Base-by-base conservation (phyloP, 2,113 vertebrate species). In the Zingel zingel region DNA sequence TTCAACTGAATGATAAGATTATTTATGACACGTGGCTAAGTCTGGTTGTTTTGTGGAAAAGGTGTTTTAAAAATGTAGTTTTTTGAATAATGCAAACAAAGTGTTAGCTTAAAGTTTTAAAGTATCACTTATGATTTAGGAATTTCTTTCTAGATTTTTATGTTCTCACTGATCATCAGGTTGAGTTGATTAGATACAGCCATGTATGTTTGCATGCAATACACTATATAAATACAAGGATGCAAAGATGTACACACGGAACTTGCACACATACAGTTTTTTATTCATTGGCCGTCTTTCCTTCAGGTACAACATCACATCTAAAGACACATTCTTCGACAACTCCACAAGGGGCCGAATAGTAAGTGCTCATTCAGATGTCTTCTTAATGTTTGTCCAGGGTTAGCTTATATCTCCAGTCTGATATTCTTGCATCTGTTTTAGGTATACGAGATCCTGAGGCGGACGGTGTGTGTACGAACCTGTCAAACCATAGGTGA, bases 321-420 rank as follows among this genome's bases (percentile, higher is more conserved):
- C 97, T 62, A 98, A 97, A 92, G 97, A 99, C 48, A 97, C 97
- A 0, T 99, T 99, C 96, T 99, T 99, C 83, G 97, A 99, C 92
- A 99, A 96, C 4, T 96, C 97, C 36, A 99, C 97, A 15, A 96
- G 98, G 54, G 98, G 97, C 80, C 93, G 97, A 92, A 99, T 99
- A 90, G 98, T 99, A 91, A 98, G 98, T 97, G 3, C 69, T 36
- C 2, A 2, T 63, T 7, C 4, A 10, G 13, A 53, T 19, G 58
- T 53, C 10, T 50, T 0, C 0, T 33, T 45, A 6, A 0, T 11
- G 5, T 65, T 70, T 53, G 21, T 57, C 14, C 18, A 47, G 7
- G 27, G 61, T 43, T 63, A 21, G 30, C 27, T 30, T 15, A 21
- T 21, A 25, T 15, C 45, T 62, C 21, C 7, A 30, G 27, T 66